These are phyloP conservation scores for Argyra leucocephala DNA, from an alignment of 2,888 invertebrate species.

Conservation along the genomic window DNA sequence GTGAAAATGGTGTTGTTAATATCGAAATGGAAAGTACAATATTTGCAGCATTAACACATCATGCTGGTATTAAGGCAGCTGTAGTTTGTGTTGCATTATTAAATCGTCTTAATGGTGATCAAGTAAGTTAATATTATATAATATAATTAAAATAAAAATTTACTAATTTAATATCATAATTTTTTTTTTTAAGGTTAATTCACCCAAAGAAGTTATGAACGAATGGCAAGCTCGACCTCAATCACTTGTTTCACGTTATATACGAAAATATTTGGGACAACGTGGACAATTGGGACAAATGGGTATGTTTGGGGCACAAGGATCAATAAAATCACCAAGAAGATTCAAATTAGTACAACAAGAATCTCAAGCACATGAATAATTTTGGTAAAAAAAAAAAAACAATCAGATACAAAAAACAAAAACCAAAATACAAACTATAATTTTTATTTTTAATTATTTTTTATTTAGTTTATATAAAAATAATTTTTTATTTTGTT, in stretches of 20 bases:
- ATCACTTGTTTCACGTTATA: conserved; percentile 69
- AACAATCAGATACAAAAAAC: background rate
- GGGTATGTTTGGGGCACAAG: conserved; percentile 59
- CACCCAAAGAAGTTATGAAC: conserved; percentile 78
- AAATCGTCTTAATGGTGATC: conserved; percentile 88
- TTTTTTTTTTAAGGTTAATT: conserved; percentile 55
- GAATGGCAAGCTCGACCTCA: conserved; percentile 89
- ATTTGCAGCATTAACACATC: conserved; percentile 86
- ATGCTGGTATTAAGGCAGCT: conserved; percentile 87
- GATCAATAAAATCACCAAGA: conserved; percentile 76
- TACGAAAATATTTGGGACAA: conserved; percentile 70
- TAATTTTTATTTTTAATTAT: background rate
- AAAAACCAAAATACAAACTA: too few relatives aligned
- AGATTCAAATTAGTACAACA: conserved; percentile 83
- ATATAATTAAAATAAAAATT: background rate
- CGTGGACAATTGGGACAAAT: conserved; percentile 58
- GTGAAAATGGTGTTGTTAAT: conserved; percentile 75
- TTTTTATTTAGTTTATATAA: background rate
- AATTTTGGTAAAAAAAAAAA: conserved; percentile 35
- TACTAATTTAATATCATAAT: conserved; percentile 1
- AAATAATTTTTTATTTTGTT: too few relatives aligned
- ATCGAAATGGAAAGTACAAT: conserved; percentile 96
- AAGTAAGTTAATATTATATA: conserved; percentile 51
- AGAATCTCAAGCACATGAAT: conserved; percentile 83
- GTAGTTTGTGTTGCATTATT: conserved; percentile 87